Evolutionary conservation across 2,888 invertebrate species (phyloP).

Genomic region (Mimachlamys varia): DNA sequence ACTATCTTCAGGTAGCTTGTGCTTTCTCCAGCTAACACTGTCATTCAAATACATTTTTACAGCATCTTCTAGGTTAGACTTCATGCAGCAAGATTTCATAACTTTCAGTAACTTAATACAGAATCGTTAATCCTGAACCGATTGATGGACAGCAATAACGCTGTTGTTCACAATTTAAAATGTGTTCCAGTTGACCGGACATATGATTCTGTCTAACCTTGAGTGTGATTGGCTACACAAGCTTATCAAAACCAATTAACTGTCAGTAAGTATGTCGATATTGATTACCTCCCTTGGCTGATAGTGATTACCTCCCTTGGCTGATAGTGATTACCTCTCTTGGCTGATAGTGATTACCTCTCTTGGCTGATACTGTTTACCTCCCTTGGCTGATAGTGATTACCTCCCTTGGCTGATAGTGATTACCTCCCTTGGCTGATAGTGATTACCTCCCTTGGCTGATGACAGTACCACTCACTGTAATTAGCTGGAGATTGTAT

Average conservation of each 20-base stretch:
- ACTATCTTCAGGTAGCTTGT: no score
- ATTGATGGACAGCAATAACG: neutral
- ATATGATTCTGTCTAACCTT: neutral
- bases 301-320: no score
- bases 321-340: neutral
- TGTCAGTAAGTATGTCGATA: neutral
- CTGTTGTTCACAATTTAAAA: neutral
- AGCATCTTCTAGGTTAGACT: no score
- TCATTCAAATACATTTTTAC: no score
- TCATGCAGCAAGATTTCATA: no score
- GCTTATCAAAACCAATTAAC: neutral
- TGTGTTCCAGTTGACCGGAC: neutral
- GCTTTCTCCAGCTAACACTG: no score
- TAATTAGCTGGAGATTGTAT: conserved; percentile 4
- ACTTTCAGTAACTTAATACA: no score
- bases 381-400: no score
- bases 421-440: neutral
- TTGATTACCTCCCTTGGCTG: neutral
- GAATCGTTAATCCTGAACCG: no score
- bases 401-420: neutral
- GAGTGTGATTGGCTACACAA: neutral
- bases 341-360: no score
- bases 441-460: neutral
- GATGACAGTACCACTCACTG: neutral
- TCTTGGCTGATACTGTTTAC: neutral